These are phyloP conservation scores for Meliscaeva auricollis DNA, from an alignment of 2,888 invertebrate genomes.

Conservation along the genomic window DNA sequence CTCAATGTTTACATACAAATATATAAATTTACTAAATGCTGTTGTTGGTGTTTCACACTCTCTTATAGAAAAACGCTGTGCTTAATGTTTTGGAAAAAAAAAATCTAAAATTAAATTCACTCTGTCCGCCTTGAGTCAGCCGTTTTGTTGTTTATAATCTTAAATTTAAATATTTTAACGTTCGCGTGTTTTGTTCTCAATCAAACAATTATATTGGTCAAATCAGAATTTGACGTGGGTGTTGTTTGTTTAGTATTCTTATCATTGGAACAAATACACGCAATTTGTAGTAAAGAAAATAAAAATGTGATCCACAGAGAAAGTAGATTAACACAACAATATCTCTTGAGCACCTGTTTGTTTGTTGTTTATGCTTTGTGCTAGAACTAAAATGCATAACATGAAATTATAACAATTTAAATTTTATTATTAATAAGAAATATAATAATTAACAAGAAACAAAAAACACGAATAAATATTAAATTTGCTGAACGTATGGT, in stretches of 20 bases:
- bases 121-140: slow-evolving; percentile 50
- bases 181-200: slow-evolving; percentile 31
- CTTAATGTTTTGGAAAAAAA: slow-evolving; percentile 50
- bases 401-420: no score
- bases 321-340: background rate
- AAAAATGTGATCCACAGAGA: background rate
- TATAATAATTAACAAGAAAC: no score
- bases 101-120: slow-evolving; percentile 67
- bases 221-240: slow-evolving; percentile 12
- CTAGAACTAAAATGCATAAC: no score
- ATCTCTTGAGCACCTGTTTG: no score
- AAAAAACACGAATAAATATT: no score
- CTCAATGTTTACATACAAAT: slow-evolving; percentile 61
- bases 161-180: slow-evolving; percentile 57
- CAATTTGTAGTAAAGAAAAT: background rate
- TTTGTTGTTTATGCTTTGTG: no score
- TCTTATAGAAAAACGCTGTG: slow-evolving; percentile 59
- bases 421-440: no score
- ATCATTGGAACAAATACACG: slow-evolving; percentile 1
- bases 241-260: slow-evolving; percentile 12
- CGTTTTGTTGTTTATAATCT: slow-evolving; percentile 60
- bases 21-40: slow-evolving; percentile 33
- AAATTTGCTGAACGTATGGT: no score
- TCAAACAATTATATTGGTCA: slow-evolving; percentile 30
- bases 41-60: slow-evolving; percentile 49